Percentiles rank a stretch among this genome's conserved stretches.
These are phyloP conservation scores for Plecotus auritus DNA, from an alignment of 2,113 vertebrate species.

Conservation along the genomic window DNA sequence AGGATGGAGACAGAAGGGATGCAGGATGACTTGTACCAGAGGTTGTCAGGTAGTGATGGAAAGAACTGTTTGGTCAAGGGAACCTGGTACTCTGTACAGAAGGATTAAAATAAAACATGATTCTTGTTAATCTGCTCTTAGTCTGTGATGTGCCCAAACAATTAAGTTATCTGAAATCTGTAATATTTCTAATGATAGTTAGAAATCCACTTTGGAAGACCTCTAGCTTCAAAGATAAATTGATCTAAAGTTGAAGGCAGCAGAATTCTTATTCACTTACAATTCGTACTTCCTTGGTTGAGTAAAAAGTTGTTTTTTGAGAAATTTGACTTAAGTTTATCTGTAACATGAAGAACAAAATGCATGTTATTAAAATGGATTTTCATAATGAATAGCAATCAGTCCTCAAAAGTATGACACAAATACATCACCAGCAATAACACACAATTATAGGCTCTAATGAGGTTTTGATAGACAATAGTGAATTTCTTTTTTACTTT, in stretches of 20 bases:
- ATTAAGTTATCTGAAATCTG: background rate
- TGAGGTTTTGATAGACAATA: background rate
- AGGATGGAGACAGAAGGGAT: background rate
- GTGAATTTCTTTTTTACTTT: background rate
- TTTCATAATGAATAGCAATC: background rate
- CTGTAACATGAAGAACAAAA: background rate
- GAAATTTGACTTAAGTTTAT: background rate
- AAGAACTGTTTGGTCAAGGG: background rate
- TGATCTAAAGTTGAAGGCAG: background rate
- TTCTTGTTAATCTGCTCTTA: background rate
- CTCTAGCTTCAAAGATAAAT: background rate
- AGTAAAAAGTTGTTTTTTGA: constrained; percentile 27
- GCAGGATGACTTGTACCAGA: background rate
- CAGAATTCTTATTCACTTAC: constrained; percentile 16
- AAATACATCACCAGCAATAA: background rate
- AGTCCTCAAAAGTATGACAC: background rate
- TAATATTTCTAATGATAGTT: background rate
- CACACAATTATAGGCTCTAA: background rate
- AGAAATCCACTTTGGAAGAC: background rate
- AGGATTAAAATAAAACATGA: background rate
- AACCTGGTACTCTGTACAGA: background rate
- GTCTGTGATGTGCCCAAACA: background rate
- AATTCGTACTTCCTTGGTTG: background rate
- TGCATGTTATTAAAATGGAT: background rate
- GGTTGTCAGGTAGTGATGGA: background rate